phyloP scores from a whole-genome alignment of 2,797 vertebrate genomes.

The Pseudomugil tenellus region DNA sequence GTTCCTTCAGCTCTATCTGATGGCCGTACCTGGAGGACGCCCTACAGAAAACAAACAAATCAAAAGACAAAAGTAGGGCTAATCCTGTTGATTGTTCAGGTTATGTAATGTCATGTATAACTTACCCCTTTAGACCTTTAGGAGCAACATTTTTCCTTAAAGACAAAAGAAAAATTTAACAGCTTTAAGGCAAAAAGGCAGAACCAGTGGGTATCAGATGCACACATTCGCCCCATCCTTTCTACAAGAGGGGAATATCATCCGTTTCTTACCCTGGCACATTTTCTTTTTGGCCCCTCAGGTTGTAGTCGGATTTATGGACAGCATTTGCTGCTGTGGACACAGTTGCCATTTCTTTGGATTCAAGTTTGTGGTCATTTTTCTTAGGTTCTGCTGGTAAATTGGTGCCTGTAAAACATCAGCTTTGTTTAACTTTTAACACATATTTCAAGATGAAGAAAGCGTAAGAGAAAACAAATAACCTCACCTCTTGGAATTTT shows the following conservation, averaged over 20 bases:
- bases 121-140: constrained; percentile 73
- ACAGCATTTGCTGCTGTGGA: constrained; percentile 9
- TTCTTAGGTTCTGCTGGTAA: constrained; percentile 59
- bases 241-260: not conserved
- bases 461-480: not conserved
- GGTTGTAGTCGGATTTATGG: constrained; percentile 46
- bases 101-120: not conserved
- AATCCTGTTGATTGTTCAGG: not conserved
- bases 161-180: constrained; percentile 18
- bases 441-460: not conserved
- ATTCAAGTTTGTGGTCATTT: constrained; percentile 39
- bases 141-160: constrained; percentile 63
- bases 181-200: not conserved
- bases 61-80: too few relatives aligned
- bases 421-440: not conserved
- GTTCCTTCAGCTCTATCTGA: constrained; percentile 85
- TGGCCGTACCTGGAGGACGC: constrained; percentile 77
- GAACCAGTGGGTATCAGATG: not conserved
- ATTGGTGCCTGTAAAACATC: not conserved
- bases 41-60: constrained; percentile 55
- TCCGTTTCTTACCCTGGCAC: constrained; percentile 47
- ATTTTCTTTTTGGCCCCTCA: constrained; percentile 69
- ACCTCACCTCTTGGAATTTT: constrained; percentile 70
- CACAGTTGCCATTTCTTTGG: constrained; percentile 54
- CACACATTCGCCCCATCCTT: not conserved